These are phyloP conservation scores for Lepidurus arcticus DNA, from an alignment of 1,140 invertebrate genomes.

Conservation along the genomic window DNA sequence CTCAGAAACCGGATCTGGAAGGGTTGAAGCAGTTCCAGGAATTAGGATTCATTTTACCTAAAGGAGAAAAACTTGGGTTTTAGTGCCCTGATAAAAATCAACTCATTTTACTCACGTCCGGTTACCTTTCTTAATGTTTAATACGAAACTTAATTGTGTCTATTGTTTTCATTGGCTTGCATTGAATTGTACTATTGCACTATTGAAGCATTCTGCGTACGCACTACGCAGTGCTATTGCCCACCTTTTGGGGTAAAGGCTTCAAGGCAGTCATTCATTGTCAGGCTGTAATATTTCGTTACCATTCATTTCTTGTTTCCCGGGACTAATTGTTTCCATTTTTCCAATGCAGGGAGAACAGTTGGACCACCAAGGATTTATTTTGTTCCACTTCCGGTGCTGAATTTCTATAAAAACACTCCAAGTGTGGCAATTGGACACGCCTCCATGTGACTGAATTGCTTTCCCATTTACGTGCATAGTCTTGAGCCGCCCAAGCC, in stretches of 20 bases:
- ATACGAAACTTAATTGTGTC: not conserved
- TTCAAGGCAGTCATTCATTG: not conserved
- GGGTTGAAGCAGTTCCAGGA: not conserved
- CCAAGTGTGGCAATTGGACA: not conserved
- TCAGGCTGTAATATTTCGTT: not conserved
- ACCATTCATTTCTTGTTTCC: not conserved
- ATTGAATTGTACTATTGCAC: not conserved
- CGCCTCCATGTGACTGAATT: not conserved
- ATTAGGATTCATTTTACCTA: not conserved
- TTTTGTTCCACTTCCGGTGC: not conserved
- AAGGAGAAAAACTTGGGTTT: not conserved
- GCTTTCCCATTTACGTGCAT: too few species aligned
- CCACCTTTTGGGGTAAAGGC: not conserved
- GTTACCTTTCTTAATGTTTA: not conserved
- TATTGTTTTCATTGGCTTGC: not conserved
- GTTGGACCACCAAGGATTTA: not conserved
- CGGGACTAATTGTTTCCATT: constrained; percentile 8
- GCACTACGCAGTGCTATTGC: constrained; percentile 18
- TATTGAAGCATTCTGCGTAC: not conserved
- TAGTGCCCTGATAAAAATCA: not conserved
- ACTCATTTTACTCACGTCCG: not conserved
- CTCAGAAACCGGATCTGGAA: constrained; percentile 8
- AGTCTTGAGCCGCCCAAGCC: too few species aligned
- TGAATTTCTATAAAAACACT: not conserved
- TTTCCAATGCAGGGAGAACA: not conserved